These are phyloP conservation scores for Crax fasciolata DNA, from an alignment of 2,797 vertebrate genomes.

Conservation along the genomic window DNA sequence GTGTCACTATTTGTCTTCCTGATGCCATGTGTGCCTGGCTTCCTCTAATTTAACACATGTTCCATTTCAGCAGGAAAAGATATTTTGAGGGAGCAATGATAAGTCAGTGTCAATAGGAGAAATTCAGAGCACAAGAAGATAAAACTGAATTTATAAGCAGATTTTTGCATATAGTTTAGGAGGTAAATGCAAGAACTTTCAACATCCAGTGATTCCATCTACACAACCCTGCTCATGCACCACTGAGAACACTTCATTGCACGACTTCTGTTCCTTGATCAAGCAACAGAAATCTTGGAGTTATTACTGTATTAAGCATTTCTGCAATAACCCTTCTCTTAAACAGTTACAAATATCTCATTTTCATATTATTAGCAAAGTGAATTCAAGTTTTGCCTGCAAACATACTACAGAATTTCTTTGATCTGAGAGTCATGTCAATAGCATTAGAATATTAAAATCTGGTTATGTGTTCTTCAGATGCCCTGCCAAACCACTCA, in stretches of 20 bases:
- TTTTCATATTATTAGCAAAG: slow-evolving; percentile 60
- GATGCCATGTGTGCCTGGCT: slow-evolving; percentile 57
- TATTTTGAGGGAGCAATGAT: slow-evolving; percentile 64
- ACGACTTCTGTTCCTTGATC: slow-evolving; percentile 2
- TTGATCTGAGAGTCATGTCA: slow-evolving; percentile 50
- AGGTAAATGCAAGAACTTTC: slow-evolving; percentile 11
- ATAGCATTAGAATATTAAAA: slow-evolving; percentile 40
- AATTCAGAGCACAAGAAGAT: slow-evolving; percentile 47
- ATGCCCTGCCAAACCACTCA: slow-evolving; percentile 47
- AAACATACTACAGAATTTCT: slow-evolving; percentile 52
- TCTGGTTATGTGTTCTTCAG: slow-evolving; percentile 31
- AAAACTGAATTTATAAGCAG: slow-evolving; percentile 11
- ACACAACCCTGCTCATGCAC: neutral
- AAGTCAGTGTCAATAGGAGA: slow-evolving; percentile 58
- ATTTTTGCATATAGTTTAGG: neutral
- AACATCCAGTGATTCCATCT: neutral
- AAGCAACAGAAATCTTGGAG: slow-evolving; percentile 43
- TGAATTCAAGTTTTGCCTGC: slow-evolving; percentile 53
- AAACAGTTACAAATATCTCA: slow-evolving; percentile 27
- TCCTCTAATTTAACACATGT: slow-evolving; percentile 74
- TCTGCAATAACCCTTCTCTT: slow-evolving; percentile 52
- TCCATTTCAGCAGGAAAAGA: slow-evolving; percentile 50
- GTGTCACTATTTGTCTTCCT: slow-evolving; percentile 11
- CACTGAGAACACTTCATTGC: neutral
- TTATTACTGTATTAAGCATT: neutral